phyloP scores from a whole-genome alignment of 1,140 invertebrate species.

The Vanessa tameamea region DNA sequence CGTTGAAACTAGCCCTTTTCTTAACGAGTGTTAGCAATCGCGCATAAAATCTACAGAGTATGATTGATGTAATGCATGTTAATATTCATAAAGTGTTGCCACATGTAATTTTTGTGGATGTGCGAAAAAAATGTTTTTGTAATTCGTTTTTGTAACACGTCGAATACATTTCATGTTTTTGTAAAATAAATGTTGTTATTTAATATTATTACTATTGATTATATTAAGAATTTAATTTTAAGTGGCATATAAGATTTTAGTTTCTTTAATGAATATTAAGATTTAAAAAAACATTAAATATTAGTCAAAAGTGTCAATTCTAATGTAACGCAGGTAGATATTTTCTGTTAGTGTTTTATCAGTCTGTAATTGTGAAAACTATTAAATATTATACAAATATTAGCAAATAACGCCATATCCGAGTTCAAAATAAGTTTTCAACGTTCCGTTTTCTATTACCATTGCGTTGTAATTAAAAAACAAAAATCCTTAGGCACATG shows the following conservation, averaged over 20 bases:
- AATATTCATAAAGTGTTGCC: slow-evolving; percentile 21
- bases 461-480: slow-evolving; percentile 39
- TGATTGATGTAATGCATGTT: slow-evolving; percentile 24
- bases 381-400: no score
- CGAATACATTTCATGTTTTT: no score
- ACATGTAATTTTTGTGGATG: slow-evolving; percentile 20
- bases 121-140: slow-evolving; percentile 3
- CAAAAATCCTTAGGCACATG: slow-evolving; percentile 44
- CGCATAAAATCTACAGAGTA: slow-evolving; percentile 8
- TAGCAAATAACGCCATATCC: not conserved
- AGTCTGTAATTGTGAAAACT: no score
- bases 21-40: slow-evolving; percentile 21
- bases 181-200: no score
- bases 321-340: no score
- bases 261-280: no score
- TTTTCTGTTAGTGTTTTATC: no score
- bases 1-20: slow-evolving; percentile 12
- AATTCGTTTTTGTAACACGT: not conserved
- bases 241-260: no score
- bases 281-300: no score
- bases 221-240: no score
- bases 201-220: no score
- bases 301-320: no score
- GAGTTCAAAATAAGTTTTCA: not conserved
- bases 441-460: not conserved